Conservation (phyloP, 1,140 invertebrate genomes). For the Belonocnema kinseyi region DNA sequence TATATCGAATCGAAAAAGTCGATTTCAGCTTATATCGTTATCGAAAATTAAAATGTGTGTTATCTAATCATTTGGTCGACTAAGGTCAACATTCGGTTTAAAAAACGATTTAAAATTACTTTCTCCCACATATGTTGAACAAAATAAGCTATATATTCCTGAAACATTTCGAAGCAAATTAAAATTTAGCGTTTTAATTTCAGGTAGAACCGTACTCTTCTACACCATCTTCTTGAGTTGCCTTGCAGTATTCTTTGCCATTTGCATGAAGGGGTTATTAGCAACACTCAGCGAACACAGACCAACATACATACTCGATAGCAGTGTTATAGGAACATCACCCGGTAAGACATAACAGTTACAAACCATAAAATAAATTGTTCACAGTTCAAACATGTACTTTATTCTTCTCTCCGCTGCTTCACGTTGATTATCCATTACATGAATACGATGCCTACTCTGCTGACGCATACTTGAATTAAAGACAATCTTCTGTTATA, state of each 20-base stretch:
- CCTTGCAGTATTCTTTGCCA: constrained; percentile 86
- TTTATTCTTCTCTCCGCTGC: too few species aligned
- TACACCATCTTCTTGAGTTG: constrained; percentile 90
- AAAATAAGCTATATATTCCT: too few species aligned
- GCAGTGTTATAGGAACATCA: constrained; percentile 90
- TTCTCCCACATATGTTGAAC: too few species aligned
- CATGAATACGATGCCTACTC: neutral
- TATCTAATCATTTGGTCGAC: too few species aligned
- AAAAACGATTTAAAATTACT: too few species aligned
- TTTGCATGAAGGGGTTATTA: constrained; percentile 88
- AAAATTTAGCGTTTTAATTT: constrained; percentile 61
- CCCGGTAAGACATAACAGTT: constrained; percentile 79
- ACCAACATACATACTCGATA: constrained; percentile 84
- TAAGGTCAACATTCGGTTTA: too few species aligned
- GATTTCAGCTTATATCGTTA: too few species aligned
- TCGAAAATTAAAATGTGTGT: too few species aligned
- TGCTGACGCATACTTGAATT: neutral
- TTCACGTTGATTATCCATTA: too few species aligned
- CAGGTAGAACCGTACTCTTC: constrained; percentile 87
- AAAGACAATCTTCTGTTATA: too few species aligned
- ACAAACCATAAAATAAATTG: neutral
- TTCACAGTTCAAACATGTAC: too few species aligned
- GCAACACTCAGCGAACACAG: constrained; percentile 81
- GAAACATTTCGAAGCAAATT: constrained; percentile 31
- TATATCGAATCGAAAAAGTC: too few species aligned